Percentiles rank a stretch among this genome's conserved stretches.
Evolutionary conservation across 1,140 invertebrate genomes (phyloP).

Genomic region (Aphis craccivora): DNA sequence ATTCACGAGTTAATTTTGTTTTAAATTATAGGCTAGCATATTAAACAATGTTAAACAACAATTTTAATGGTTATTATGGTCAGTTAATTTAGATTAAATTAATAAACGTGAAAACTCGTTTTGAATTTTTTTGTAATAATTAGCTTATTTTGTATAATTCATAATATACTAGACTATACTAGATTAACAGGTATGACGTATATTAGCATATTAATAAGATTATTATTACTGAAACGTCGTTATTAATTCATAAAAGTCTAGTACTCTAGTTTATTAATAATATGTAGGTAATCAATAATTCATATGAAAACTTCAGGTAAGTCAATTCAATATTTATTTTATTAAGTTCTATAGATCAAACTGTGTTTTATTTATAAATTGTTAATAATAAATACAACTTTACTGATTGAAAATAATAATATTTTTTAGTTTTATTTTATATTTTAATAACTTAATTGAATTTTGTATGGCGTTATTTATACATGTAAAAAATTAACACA

Average conservation of each 20-base stretch:
- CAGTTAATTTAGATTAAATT: background rate
- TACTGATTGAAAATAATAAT: background rate
- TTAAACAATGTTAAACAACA: slow-evolving; percentile 12
- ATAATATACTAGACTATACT: background rate
- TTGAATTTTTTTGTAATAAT: background rate
- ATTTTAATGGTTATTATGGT: background rate
- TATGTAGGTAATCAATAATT: background rate
- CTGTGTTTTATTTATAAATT: background rate
- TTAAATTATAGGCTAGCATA: background rate
- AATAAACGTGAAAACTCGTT: background rate
- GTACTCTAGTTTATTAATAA: background rate
- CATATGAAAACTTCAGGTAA: background rate
- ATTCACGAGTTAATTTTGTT: background rate
- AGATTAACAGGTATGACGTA: background rate
- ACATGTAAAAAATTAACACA: background rate
- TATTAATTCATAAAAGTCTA: background rate
- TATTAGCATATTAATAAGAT: background rate
- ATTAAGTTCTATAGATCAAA: background rate
- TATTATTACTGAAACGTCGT: background rate
- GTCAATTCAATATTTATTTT: background rate
- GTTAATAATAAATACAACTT: background rate
- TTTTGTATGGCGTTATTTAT: background rate
- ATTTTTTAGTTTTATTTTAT: background rate
- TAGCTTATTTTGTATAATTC: background rate
- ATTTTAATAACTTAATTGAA: background rate